Base-by-base conservation (phyloP, 37 sponge, comb jelly and placozoan species). In the Mnemiopsis leidyi region DNA sequence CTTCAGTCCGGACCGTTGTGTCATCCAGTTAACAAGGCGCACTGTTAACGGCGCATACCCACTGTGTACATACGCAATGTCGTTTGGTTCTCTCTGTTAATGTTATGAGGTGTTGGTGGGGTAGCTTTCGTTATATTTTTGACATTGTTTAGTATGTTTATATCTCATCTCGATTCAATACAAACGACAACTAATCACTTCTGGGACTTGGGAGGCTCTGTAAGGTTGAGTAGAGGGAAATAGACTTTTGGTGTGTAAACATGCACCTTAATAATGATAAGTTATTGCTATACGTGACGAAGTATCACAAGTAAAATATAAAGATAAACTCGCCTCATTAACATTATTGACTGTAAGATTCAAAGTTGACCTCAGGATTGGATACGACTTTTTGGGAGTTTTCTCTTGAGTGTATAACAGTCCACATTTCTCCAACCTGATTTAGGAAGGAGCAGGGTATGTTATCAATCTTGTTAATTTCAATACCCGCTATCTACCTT, bases 41-140 rank as follows among this genome's bases (percentile, higher is more conserved):
- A 97, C 96, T 83, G 96, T 96, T 36, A 97, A 95, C 9, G 99
- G 99, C 85, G 99, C 97, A 94, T 99, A 99, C 21, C 99, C 99
- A 68, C 97, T 97, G 93, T 95, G 95, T 67, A 94, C 95, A 61
- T 97, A 99, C 37, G 97, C 94, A 1, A 94, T 95, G 85, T 97
- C 97, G 16, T 92, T 94, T 3, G 97, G 96, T 30, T 95, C 90
- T 85, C 36, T 37, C 90, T 85, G 48, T n/a, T n/a, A n/a, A n/a
- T n/a, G n/a, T n/a, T n/a, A n/a, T n/a, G n/a, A n/a, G n/a, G n/a
- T n/a, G n/a, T n/a, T n/a, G n/a, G n/a, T n/a, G n/a, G n/a, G n/a
- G n/a, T n/a, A n/a, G n/a, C n/a, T n/a, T n/a, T n/a, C n/a, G n/a
- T n/a, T n/a, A n/a, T n/a, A n/a, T n/a, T n/a, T n/a, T n/a, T n/a